Evolutionary conservation across 2,797 vertebrate genomes (phyloP).

Genomic region (Lepilemur septentrionalis): DNA sequence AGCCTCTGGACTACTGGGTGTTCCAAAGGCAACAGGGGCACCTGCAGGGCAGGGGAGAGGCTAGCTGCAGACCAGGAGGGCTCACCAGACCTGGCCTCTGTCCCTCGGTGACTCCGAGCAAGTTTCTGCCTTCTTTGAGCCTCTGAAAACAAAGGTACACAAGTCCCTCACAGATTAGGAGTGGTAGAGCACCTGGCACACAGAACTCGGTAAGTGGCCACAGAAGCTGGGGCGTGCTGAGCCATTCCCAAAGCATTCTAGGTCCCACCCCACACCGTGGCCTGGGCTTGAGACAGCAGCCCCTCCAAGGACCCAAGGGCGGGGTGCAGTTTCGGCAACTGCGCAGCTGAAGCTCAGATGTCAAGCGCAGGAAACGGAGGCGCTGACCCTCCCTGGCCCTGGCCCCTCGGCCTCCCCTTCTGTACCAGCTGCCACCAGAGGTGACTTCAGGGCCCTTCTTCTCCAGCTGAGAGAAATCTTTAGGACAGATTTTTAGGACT

Average conservation of each 20-base stretch:
- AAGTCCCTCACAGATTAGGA: neutral
- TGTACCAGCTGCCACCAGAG: neutral
- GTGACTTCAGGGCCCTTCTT: too few relatives aligned
- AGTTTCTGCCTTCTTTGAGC: neutral
- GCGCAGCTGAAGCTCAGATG: accelerated
- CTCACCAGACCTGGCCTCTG: neutral
- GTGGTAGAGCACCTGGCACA: accelerated
- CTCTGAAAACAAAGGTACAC: accelerated
- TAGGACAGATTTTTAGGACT: neutral
- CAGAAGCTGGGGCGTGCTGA: neutral
- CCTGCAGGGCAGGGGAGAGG: neutral
- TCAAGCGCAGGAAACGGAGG: neutral
- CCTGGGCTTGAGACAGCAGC: neutral
- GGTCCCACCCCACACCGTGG: accelerated
- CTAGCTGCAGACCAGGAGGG: neutral
- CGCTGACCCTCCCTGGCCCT: accelerated
- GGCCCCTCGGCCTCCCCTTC: neutral
- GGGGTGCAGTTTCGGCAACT: accelerated
- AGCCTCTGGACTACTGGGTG: neutral
- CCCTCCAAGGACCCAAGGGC: neutral
- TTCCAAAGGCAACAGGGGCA: neutral
- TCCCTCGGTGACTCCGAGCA: neutral
- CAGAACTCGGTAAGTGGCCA: accelerated
- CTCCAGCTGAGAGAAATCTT: neutral
- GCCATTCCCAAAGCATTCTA: neutral